Conservation (phyloP, 1,140 invertebrate genomes). For the Drosophila pallidifrons region DNA sequence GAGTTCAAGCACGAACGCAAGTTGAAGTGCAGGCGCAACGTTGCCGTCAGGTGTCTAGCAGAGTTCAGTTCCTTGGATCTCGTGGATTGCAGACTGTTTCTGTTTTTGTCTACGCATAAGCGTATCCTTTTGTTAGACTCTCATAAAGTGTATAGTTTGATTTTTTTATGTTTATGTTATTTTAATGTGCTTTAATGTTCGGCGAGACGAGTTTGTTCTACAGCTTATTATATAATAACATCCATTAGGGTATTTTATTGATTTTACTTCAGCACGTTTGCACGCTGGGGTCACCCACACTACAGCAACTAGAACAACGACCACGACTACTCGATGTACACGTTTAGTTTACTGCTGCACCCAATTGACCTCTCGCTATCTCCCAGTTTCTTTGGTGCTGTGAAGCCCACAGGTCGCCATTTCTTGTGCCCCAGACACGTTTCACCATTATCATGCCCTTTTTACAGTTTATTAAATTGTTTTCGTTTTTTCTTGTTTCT, state of each 20-base stretch:
- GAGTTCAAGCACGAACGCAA: neutral
- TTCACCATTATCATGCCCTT: slow-evolving; percentile 74
- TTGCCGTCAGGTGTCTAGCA: slow-evolving; percentile 5
- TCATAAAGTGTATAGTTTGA: slow-evolving; percentile 16
- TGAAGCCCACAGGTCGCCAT: slow-evolving; percentile 32
- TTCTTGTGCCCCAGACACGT: slow-evolving; percentile 64
- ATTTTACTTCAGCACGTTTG: slow-evolving; percentile 76
- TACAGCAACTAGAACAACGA: neutral
- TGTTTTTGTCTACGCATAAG: slow-evolving; percentile 12
- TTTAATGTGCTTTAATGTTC: slow-evolving; percentile 71
- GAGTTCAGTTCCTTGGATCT: slow-evolving; percentile 9
- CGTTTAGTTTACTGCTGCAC: slow-evolving; percentile 50
- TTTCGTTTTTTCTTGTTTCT: slow-evolving; percentile 35
- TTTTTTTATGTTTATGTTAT: slow-evolving; percentile 61
- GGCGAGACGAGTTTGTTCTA: slow-evolving; percentile 68
- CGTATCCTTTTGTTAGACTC: slow-evolving; percentile 4
- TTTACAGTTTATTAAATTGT: slow-evolving; percentile 84
- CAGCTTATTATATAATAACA: slow-evolving; percentile 81
- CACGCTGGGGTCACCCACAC: slow-evolving; percentile 17
- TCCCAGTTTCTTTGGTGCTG: neutral
- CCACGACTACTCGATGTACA: slow-evolving; percentile 2
- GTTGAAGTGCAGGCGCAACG: neutral
- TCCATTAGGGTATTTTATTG: slow-evolving; percentile 79
- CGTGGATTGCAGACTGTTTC: neutral
- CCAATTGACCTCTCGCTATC: slow-evolving; percentile 23